Base-by-base conservation (phyloP, 1,140 invertebrate species). In the Aphaenogaster ashmeadi region DNA sequence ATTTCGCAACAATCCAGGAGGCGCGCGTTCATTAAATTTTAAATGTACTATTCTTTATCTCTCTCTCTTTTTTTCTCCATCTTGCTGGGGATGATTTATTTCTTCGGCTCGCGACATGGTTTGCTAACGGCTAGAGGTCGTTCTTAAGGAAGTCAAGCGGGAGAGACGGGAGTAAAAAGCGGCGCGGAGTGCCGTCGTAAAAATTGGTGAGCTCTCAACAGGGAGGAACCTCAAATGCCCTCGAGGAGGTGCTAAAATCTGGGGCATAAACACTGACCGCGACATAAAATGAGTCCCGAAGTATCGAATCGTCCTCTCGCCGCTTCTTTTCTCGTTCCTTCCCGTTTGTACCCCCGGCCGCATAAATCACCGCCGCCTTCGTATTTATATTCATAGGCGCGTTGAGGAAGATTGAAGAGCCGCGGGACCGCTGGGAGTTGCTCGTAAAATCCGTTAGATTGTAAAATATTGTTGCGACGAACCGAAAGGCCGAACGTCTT, bases 351-450 rank as follows among this genome's bases (percentile, higher is more conserved):
- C 47, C n/a, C 64, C 36, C 54, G 91, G 75, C 54, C 84, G 90
- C 93, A 94, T 94, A 94, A 94, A 94, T 94, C 93, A 94, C 93
- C 89, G 91, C 87, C 88, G 91, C 90, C 88, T 91, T 92, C 91
- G 91, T 93, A 93, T 94, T 93, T 94, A 94, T 93, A 94, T 94
- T 94, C 94, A 93, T 93, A 93, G 93, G 91, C 90, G 92, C 87
- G 91, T 94, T 92, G 93, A 94, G 91, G 91, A 93, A 94, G 93
- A 94, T 94, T 94, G 93, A 94, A 94, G 93, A 94, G 93, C 67
- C 89, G 69, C 71, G 89, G 90, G 86, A 88, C 90, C 89, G 77
- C 47, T 88, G 91, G 92, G 93, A 94, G 89, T 93, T 91, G 86
- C 88, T 94, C 92, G 92, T 93, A 93, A 94, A 94, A 91, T 93